These are phyloP conservation scores for Bombus waltoni DNA, from an alignment of 1,140 invertebrate species.

Conservation along the genomic window DNA sequence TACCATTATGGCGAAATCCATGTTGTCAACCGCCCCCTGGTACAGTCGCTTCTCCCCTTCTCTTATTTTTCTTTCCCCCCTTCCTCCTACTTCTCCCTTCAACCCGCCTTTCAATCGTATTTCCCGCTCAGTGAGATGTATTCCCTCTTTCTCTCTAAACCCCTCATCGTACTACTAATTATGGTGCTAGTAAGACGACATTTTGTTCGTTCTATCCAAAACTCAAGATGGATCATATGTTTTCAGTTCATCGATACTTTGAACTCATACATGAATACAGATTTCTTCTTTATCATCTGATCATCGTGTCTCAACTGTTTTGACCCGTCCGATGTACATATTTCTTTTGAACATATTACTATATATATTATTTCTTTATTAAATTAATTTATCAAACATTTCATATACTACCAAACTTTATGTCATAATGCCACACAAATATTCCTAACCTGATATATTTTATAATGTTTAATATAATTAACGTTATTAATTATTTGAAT, in stretches of 20 bases:
- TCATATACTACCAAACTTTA: not conserved
- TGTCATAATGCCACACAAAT: not conserved
- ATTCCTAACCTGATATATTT: not conserved
- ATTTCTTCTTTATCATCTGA: conserved; percentile 56
- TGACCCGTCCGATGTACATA: not conserved
- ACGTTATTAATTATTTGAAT: not conserved
- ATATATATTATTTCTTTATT: not conserved
- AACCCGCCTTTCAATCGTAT: conserved; percentile 63
- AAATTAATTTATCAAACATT: not conserved
- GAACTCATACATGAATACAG: conserved; percentile 39
- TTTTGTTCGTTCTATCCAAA: conserved; percentile 77
- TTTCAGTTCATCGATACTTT: conserved; percentile 63
- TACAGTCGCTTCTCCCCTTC: conserved; percentile 68
- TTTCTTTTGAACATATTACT: no score
- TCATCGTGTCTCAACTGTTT: conserved; percentile 4
- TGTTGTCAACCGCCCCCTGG: conserved; percentile 70
- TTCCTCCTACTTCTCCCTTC: conserved; percentile 56
- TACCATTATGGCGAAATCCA: conserved; percentile 73
- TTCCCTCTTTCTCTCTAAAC: conserved; percentile 44
- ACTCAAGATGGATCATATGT: conserved; percentile 74
- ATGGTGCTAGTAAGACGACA: conserved; percentile 79
- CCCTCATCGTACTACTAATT: conserved; percentile 73
- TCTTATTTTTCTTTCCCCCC: conserved; percentile 60
- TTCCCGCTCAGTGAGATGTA: conserved; percentile 57
- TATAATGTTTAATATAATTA: not conserved